Percentiles rank a stretch among this genome's conserved stretches.
These are phyloP conservation scores for Chinchilla lanigera DNA, from an alignment of 2,113 vertebrate species.

Conservation along the genomic window DNA sequence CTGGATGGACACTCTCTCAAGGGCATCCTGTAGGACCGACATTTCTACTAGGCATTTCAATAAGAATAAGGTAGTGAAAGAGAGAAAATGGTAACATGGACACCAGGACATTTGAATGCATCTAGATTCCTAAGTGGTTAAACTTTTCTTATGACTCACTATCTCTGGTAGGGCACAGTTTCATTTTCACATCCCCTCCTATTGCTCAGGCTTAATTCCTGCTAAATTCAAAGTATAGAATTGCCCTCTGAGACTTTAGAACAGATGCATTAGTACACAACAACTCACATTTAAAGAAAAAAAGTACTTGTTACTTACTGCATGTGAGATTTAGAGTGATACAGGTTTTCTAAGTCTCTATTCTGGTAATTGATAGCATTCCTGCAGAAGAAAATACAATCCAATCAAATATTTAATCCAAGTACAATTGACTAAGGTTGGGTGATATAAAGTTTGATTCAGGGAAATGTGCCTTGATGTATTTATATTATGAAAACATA, in stretches of 20 bases:
- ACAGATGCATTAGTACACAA: constrained; percentile 1
- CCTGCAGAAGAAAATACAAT: not conserved
- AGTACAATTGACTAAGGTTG: not conserved
- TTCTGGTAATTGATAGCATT: not conserved
- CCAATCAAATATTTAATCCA: not conserved
- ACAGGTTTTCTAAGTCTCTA: not conserved
- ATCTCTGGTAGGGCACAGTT: no score
- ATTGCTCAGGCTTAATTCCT: constrained; percentile 67
- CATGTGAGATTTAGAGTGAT: constrained; percentile 23
- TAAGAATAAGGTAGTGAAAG: not conserved
- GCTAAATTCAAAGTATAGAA: constrained; percentile 72
- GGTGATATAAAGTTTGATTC: not conserved
- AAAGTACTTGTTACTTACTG: not conserved
- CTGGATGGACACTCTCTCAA: constrained; percentile 11
- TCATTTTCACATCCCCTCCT: not conserved
- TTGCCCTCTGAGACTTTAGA: constrained; percentile 69
- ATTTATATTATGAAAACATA: not conserved
- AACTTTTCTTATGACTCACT: not conserved
- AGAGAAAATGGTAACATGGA: fast-evolving
- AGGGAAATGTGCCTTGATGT: not conserved
- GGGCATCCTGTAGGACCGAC: not conserved
- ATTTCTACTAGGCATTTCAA: not conserved
- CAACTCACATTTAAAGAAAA: not conserved
- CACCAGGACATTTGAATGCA: not conserved
- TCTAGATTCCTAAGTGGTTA: constrained; percentile 12